Base-by-base conservation (phyloP, 1,140 invertebrate species). In the Drosophila ananassae region DNA sequence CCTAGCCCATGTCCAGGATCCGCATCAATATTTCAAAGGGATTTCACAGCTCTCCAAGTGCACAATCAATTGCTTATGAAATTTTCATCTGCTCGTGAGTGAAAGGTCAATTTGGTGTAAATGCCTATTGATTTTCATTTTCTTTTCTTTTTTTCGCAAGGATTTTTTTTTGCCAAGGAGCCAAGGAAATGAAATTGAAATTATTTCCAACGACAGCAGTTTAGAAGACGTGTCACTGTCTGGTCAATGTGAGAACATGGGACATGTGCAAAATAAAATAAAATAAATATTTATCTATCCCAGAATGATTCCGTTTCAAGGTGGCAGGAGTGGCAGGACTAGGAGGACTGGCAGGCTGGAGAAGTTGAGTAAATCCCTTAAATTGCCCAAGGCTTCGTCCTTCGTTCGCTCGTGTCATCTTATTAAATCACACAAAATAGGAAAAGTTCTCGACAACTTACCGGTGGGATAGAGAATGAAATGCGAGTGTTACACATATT, bases 141-240 rank as follows among this genome's bases (percentile, higher is more conserved):
- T 41, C 4, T 17, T 44, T 13, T 1, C 1, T 44, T 17, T 44
- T 17, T 39, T 39, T 4, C 3, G 34, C 12, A 41, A 32, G 32
- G 9, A 32, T 10, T 6, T 28, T 28, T 25, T 28, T 28, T 3
- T 37, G 3, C 30, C 1, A 48, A 30, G 44, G 17, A 21, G 39
- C 28, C 34, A 22, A 39, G 37, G 44, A 34, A 82, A 73, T 69
- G 63, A 83, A 89, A 87, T 87, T 82, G 79, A 82, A 82, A 87
- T 82, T 73, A 87, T 83, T 79, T 66, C 47, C 55, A 89, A 67
- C 82, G 82, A 79, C 75, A 89, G 78, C 71, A 66, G 72, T 73
- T 82, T 79, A 76, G 47, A 44, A 44, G 75, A 87, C 83, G 75
- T 89, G 83, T 69, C 63, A 79, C 63, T 57, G 68, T 44, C 32